Evolutionary conservation across 30 jellyfish, hydroid and myxozoan genomes (phyloP).

Genomic region (Haliclystus octoradiatus): DNA sequence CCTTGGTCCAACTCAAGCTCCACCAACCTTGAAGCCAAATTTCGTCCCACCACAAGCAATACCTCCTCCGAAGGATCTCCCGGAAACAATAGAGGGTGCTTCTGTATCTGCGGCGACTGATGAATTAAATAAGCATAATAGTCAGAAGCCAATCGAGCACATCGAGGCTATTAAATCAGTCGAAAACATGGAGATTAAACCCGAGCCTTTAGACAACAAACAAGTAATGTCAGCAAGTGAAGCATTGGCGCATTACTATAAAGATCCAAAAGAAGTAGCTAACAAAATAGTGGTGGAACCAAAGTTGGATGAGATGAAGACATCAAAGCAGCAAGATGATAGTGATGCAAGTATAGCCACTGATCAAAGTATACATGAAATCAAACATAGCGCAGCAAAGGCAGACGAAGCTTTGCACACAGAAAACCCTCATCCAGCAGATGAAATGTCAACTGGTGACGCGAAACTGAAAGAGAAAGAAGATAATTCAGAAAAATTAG

Average conservation of each 20-base stretch:
- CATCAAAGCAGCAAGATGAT: no score
- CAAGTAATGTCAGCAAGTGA: background rate
- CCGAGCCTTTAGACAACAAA: background rate
- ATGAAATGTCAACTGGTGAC: background rate
- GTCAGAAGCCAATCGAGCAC: constrained; percentile 1
- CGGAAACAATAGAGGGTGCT: constrained; percentile 24
- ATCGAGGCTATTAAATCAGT: background rate
- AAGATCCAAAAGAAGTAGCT: background rate
- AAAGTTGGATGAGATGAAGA: background rate
- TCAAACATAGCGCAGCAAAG: background rate
- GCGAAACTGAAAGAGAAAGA: background rate
- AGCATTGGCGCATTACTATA: background rate
- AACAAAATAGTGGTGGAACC: background rate
- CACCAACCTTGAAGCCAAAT: constrained; percentile 51
- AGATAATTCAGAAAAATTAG: background rate
- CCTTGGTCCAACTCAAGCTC: constrained; percentile 58
- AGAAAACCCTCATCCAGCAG: background rate
- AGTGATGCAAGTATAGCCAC: background rate
- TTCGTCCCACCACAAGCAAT: constrained; percentile 88
- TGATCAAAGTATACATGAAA: background rate
- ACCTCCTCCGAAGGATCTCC: constrained; percentile 66
- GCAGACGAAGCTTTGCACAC: background rate
- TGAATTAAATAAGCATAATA: background rate
- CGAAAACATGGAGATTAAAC: no score
- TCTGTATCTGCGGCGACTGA: background rate